Evolutionary conservation across 2,113 vertebrate species (phyloP).

Genomic region (Mirounga angustirostris): DNA sequence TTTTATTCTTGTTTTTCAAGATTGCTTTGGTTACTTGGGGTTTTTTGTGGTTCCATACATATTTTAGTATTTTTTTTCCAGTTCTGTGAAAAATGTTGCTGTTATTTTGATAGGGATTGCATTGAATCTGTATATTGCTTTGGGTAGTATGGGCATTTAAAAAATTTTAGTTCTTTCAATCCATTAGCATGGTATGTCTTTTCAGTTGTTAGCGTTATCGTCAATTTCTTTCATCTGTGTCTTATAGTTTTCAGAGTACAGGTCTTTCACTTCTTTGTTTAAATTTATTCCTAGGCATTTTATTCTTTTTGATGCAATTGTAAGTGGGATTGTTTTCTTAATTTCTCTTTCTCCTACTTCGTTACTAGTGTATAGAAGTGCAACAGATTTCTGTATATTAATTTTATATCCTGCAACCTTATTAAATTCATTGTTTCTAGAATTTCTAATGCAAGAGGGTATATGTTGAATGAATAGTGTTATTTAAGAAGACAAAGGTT

Average conservation of each 20-base stretch:
- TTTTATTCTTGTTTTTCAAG: background rate
- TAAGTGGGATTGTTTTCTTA: background rate
- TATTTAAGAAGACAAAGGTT: background rate
- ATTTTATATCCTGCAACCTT: background rate
- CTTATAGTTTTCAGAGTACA: background rate
- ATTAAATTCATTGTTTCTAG: background rate
- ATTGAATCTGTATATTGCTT: background rate
- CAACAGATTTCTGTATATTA: background rate
- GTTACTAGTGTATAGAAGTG: background rate
- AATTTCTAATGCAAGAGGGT: background rate
- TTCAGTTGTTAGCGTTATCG: background rate
- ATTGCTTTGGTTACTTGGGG: background rate
- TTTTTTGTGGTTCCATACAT: background rate
- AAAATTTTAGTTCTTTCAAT: background rate
- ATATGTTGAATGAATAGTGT: background rate
- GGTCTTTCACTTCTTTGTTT: background rate
- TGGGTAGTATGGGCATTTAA: background rate
- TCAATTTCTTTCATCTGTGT: background rate
- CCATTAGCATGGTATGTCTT: background rate
- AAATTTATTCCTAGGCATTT: background rate
- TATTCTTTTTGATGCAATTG: background rate
- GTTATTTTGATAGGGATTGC: background rate
- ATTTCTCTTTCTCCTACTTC: background rate
- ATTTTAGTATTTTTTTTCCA: background rate
- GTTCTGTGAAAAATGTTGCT: background rate